phyloP scores from a whole-genome alignment of 1,140 invertebrate species.

The Homalodisca vitripennis region DNA sequence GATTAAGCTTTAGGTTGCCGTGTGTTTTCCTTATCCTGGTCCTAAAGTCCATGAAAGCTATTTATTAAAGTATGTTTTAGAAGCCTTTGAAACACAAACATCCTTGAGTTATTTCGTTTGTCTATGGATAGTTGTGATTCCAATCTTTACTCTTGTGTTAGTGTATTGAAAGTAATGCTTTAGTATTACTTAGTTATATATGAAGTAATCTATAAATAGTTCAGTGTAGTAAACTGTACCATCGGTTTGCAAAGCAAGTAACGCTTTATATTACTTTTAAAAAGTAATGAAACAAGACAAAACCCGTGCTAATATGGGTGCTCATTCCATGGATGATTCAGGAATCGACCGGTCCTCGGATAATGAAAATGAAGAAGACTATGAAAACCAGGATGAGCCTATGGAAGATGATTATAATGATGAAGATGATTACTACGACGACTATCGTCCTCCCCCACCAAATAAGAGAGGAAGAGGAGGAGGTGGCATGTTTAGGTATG shows the following conservation, averaged over 20 bases:
- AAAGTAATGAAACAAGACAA: conserved; percentile 20
- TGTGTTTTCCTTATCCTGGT: too few species aligned
- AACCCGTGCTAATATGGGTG: not conserved
- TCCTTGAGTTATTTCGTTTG: not conserved
- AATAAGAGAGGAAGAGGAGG: conserved; percentile 30
- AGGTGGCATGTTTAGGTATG: conserved; percentile 28
- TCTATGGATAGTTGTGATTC: not conserved
- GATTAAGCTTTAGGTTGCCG: too few species aligned
- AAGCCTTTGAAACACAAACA: too few species aligned
- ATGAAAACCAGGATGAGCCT: conserved; percentile 31
- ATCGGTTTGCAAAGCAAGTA: not conserved
- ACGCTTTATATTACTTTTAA: not conserved
- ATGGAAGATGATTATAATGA: conserved; percentile 35
- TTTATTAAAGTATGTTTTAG: too few species aligned
- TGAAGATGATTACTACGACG: conserved; percentile 31
- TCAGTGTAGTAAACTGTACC: not conserved
- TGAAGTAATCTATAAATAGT: not conserved
- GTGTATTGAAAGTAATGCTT: not conserved
- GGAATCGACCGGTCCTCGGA: conserved; percentile 35
- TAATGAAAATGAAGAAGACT: conserved; percentile 36
- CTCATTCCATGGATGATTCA: conserved; percentile 36
- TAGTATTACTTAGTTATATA: not conserved
- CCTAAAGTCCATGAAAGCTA: too few species aligned
- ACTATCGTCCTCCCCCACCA: conserved; percentile 44
- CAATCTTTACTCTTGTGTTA: not conserved